Evolutionary conservation across 2,888 invertebrate genomes (phyloP), one percentile per base, ranked within the genome.

Genomic region (Synergus itoensis): DNA sequence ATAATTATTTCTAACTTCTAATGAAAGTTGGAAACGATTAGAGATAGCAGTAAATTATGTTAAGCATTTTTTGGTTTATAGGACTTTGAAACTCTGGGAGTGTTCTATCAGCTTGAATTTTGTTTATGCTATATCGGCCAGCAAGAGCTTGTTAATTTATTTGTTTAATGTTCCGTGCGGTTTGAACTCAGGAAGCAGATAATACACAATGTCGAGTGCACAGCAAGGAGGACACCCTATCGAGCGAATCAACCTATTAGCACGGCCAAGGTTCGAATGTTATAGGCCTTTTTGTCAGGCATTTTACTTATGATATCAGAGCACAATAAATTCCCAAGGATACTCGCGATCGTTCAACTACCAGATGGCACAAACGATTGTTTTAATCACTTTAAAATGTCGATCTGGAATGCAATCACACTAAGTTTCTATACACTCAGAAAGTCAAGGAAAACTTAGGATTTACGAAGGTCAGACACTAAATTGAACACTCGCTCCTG

Each of bases 221-320:
- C 53, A 73, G n/a, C 73, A 73, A 81, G 82, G 77, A 75, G 79
- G 81, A 57, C 77, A 79, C 79, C 36, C 36, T 85, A 90, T 89
- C 88, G 89, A 90, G 87, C 89, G 89, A 86, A 87, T 89, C 87
- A 88, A 87, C 80, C 87, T 88, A 90, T 90, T 89, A 90, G 89
- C 88, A 90, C 87, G 90, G 90, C 89, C 91, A 90, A 90, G 90
- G 90, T 90, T 88, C 84, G 81, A 87, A 79, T 85, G 86, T 90
- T 88, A 88, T 89, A 89, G 87, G 85, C 86, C 80, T 84, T 82
- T 79, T 79, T 48, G 64, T 80, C 69, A 79, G 77, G 80, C 81
- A 18, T 82, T 78, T 80, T 81, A 78, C 79, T 84, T 84, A 81
- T 82, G 80, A 80, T 78, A 81, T 81, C 80, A 78, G 82, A 79